These are phyloP conservation scores for Papilio gigon DNA, from an alignment of 2,888 invertebrate species.

Conservation along the genomic window DNA sequence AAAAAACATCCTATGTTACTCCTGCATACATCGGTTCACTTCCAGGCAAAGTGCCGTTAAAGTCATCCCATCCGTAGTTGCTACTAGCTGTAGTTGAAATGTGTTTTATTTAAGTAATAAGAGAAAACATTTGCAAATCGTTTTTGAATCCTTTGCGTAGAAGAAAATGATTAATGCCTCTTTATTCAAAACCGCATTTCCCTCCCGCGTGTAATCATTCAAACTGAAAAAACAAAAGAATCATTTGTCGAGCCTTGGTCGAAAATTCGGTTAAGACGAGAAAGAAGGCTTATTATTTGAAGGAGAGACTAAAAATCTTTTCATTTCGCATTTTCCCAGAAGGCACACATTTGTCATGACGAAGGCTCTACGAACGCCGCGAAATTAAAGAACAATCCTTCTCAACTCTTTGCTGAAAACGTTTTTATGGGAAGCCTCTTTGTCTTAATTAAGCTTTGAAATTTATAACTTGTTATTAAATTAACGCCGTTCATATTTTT, in stretches of 20 bases:
- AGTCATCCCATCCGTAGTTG: too few relatives aligned
- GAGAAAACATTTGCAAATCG: constrained; percentile 12
- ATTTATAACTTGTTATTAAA: constrained; percentile 37
- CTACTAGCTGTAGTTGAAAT: neutral
- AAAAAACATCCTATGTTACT: too few relatives aligned
- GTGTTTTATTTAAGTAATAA: neutral
- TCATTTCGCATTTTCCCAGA: constrained; percentile 29
- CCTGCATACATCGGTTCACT: too few relatives aligned
- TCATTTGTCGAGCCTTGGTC: constrained; percentile 43
- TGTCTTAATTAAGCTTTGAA: constrained; percentile 31
- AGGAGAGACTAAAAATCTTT: constrained; percentile 33
- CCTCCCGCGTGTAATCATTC: constrained; percentile 30
- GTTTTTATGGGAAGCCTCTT: constrained; percentile 28
- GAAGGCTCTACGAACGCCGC: constrained; percentile 16
- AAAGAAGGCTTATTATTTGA: constrained; percentile 34
- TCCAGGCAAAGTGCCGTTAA: too few relatives aligned
- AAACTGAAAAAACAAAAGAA: constrained; percentile 42
- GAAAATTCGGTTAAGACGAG: constrained; percentile 35
- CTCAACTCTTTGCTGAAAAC: constrained; percentile 31
- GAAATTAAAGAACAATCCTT: constrained; percentile 39
- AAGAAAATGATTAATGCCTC: constrained; percentile 29
- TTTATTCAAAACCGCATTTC: constrained; percentile 33
- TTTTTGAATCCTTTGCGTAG: constrained; percentile 9
- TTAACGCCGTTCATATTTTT: constrained; percentile 28
- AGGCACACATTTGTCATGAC: constrained; percentile 37